These are phyloP conservation scores for Rutilus rutilus DNA, from an alignment of 2,113 vertebrate genomes.

Conservation along the genomic window DNA sequence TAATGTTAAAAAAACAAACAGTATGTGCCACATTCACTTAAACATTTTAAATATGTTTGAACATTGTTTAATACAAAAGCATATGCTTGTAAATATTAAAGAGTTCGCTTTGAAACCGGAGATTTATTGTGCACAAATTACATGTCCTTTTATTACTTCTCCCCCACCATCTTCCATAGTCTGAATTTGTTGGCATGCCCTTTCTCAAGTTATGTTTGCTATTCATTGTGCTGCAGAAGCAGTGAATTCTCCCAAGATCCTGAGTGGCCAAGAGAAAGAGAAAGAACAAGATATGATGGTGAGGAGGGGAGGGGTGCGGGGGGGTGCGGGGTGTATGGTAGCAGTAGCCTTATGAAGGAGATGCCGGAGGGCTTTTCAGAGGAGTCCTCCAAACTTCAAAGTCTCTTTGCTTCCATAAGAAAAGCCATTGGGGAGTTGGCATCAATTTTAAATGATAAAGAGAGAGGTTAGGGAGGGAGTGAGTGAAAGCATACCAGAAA, in stretches of 20 bases:
- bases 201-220: conserved; percentile 54
- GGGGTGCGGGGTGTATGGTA: neutral
- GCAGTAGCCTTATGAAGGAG: conserved; percentile 61
- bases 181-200: conserved; percentile 35
- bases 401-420: conserved; percentile 66
- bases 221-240: conserved; percentile 33
- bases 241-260: conserved; percentile 49
- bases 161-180: neutral
- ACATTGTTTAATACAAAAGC: conserved; percentile 6
- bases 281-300: conserved; percentile 35
- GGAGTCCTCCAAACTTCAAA: conserved; percentile 74
- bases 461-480: conserved; percentile 49
- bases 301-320: neutral
- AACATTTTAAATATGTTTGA: neutral
- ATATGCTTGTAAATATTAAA: conserved; percentile 19
- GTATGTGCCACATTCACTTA: neutral
- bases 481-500: conserved; percentile 61
- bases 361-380: conserved; percentile 68
- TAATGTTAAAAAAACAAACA: neutral
- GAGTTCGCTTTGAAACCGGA: neutral
- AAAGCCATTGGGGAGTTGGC: conserved; percentile 64
- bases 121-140: neutral
- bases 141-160: neutral
- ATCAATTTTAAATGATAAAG: conserved; percentile 74
- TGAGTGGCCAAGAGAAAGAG: conserved; percentile 37